These are phyloP conservation scores for Strix aluco DNA, from an alignment of 2,113 vertebrate genomes.

Conservation along the genomic window DNA sequence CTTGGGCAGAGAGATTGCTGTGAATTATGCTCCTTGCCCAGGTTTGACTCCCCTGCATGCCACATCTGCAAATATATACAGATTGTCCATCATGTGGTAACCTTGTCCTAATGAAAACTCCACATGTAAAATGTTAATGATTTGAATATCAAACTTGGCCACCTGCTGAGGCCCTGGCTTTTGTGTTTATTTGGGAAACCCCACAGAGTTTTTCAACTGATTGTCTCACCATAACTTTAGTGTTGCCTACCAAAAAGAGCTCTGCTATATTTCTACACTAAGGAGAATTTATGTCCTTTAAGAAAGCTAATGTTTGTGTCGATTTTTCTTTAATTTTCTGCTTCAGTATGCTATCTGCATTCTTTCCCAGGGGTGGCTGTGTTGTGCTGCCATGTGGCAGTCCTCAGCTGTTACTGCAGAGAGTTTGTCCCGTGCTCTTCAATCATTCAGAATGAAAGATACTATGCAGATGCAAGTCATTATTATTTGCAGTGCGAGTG, in stretches of 20 bases:
- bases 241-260: neutral
- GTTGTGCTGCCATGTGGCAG: neutral
- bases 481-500: neutral
- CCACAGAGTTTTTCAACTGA: conserved; percentile 67
- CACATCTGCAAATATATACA: conserved; percentile 85
- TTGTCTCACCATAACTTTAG: conserved; percentile 59
- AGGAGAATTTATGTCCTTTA: neutral
- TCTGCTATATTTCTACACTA: neutral
- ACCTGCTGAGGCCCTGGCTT: conserved; percentile 80
- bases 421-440: neutral
- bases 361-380: conserved; percentile 34
- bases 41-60: conserved; percentile 62
- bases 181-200: conserved; percentile 82
- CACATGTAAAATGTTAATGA: conserved; percentile 77
- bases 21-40: conserved; percentile 69
- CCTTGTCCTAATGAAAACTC: conserved; percentile 81
- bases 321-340: neutral
- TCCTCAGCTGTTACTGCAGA: neutral
- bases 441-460: neutral
- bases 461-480: neutral
- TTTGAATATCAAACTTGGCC: conserved; percentile 78
- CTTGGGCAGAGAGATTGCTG: conserved; percentile 74
- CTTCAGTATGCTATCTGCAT: neutral
- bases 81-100: conserved; percentile 81
- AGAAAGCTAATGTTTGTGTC: neutral